Conservation (phyloP, 2,113 vertebrate genomes). For the Heterocephalus glaber region DNA sequence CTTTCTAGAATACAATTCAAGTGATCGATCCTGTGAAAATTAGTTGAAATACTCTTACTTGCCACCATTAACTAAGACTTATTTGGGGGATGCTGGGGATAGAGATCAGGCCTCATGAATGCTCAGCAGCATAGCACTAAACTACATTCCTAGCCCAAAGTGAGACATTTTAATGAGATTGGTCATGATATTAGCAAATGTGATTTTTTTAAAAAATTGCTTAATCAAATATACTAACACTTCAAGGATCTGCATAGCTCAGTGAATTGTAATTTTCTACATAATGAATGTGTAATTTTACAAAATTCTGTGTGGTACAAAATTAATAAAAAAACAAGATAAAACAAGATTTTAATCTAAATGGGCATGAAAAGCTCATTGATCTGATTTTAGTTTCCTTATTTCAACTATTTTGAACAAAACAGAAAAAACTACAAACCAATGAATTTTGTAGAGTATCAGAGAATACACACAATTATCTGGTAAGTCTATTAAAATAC, state of each 20-base stretch:
- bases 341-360: background rate
- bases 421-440: background rate
- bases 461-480: background rate
- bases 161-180: background rate
- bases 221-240: background rate
- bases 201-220: background rate
- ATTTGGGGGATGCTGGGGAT: fast-evolving
- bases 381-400: background rate
- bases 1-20: background rate
- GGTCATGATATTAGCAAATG: background rate
- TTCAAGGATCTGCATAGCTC: background rate
- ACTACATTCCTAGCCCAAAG: background rate
- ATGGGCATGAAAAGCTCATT: background rate
- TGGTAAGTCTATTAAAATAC: background rate
- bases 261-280: background rate
- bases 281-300: background rate
- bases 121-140: background rate
- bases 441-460: background rate
- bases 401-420: background rate
- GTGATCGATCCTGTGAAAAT: slow-evolving; percentile 14
- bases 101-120: background rate
- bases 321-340: background rate
- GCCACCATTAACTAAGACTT: background rate
- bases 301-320: background rate
- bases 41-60: background rate